Evolutionary conservation across 2,113 vertebrate genomes (phyloP).

Genomic region (Epinephelus lanceolatus): DNA sequence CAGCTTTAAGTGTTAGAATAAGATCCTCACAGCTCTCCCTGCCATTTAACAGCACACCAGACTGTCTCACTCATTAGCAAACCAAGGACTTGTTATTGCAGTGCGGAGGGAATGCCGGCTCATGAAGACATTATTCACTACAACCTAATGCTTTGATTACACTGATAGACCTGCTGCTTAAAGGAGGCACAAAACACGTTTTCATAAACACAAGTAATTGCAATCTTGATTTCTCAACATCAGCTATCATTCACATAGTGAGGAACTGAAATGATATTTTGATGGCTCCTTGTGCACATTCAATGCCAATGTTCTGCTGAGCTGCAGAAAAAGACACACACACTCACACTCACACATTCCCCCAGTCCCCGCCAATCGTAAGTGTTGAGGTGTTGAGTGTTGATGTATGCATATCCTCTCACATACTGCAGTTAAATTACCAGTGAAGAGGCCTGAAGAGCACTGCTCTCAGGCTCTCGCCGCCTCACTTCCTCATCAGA

Average conservation of each 20-base stretch:
- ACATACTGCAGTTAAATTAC: constrained; percentile 78
- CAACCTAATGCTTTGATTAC: constrained; percentile 43
- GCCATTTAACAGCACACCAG: constrained; percentile 82
- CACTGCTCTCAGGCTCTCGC: constrained; percentile 59
- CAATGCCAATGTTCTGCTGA: constrained; percentile 60
- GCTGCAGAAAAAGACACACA: constrained; percentile 53
- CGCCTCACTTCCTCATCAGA: constrained; percentile 50
- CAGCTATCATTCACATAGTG: constrained; percentile 31
- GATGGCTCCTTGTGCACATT: constrained; percentile 42
- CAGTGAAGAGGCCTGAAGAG: constrained; percentile 78
- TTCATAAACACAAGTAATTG: constrained; percentile 54
- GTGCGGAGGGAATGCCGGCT: constrained; percentile 41
- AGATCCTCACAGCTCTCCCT: constrained; percentile 81
- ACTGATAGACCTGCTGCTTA: constrained; percentile 46
- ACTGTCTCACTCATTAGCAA: constrained; percentile 77
- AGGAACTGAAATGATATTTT: constrained; percentile 44
- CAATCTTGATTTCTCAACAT: constrained; percentile 39
- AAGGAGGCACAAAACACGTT: constrained; percentile 41
- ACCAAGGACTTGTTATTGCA: constrained; percentile 72
- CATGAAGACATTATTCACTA: constrained; percentile 48
- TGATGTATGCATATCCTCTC: constrained; percentile 78
- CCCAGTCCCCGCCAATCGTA: constrained; percentile 41
- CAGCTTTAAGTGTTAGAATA: constrained; percentile 85
- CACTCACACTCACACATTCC: constrained; percentile 35
- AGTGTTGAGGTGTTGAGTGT: constrained; percentile 76